A percentile compares a stretch with the other conserved stretches of the same genome.
Evolutionary conservation across 2,888 invertebrate species (phyloP).

Genomic region (Silvanus unidentatus): DNA sequence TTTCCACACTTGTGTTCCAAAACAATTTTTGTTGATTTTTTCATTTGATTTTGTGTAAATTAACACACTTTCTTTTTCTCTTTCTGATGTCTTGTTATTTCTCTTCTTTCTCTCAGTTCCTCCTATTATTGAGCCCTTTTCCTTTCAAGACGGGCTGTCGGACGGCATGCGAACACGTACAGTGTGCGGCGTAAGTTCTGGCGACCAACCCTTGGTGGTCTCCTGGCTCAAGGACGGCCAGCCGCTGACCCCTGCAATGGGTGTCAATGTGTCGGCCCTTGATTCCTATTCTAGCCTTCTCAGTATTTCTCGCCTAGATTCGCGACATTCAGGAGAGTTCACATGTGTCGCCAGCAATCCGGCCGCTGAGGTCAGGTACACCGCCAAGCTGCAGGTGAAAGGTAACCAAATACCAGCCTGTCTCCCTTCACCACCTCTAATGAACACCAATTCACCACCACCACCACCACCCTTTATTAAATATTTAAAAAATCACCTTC

Average conservation of each 20-base stretch:
- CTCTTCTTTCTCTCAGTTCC: conserved; percentile 57
- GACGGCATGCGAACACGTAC: conserved; percentile 77
- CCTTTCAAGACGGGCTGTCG: conserved; percentile 75
- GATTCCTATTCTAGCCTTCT: conserved; percentile 73
- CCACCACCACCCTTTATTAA: conserved; percentile 22
- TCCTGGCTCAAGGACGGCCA: conserved; percentile 79
- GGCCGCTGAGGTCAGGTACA: conserved; percentile 72
- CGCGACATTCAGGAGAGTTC: conserved; percentile 70
- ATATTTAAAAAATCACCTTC: conserved; percentile 37
- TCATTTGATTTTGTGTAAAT: conserved; percentile 37
- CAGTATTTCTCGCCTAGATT: conserved; percentile 70
- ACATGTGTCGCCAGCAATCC: conserved; percentile 74
- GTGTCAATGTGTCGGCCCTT: conserved; percentile 65
- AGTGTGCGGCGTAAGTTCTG: conserved; percentile 73
- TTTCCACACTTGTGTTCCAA: conserved; percentile 19
- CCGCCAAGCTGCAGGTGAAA: conserved; percentile 75
- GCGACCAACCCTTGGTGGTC: conserved; percentile 74
- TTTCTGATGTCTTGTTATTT: conserved; percentile 54
- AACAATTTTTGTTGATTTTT: conserved; percentile 20
- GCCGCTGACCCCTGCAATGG: conserved; percentile 59
- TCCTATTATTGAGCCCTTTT: conserved; percentile 80
- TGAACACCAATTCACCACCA: conserved; percentile 10
- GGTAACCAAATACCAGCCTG: conserved; percentile 55
- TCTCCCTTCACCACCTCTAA: conserved; percentile 22
- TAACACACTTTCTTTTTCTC: conserved; percentile 46